Evolutionary conservation across 2,113 vertebrate genomes (phyloP).

Genomic region (Pan paniscus): DNA sequence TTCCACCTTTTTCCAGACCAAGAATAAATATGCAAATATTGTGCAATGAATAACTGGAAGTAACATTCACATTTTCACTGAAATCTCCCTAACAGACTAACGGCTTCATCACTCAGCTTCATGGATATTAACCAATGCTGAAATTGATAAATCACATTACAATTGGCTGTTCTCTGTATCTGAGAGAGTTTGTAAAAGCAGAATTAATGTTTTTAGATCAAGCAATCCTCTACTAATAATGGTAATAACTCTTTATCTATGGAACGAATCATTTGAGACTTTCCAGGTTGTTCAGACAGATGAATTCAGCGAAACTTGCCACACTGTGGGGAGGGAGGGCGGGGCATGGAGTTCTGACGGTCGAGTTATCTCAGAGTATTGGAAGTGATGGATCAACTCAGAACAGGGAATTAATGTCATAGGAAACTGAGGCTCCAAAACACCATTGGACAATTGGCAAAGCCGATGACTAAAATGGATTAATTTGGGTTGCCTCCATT

Average conservation of each 20-base stretch:
- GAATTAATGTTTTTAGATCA: constrained; percentile 51
- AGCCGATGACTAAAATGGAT: background rate
- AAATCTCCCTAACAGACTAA: background rate
- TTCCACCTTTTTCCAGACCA: background rate
- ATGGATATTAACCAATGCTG: constrained; percentile 13
- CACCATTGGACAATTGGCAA: background rate
- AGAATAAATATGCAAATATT: constrained; percentile 5
- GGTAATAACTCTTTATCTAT: constrained; percentile 38
- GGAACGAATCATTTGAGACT: background rate
- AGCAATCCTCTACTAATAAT: constrained; percentile 3
- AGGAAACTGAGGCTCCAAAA: background rate
- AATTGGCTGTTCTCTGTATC: constrained; percentile 23
- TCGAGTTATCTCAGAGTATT: background rate
- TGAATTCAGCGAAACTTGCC: background rate
- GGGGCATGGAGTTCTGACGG: background rate
- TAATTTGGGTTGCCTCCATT: background rate
- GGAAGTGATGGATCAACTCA: background rate
- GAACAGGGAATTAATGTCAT: background rate
- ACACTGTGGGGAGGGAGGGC: background rate
- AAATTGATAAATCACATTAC: constrained; percentile 53
- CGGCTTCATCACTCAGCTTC: background rate
- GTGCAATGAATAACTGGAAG: background rate
- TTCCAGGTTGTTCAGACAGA: background rate
- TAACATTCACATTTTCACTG: background rate
- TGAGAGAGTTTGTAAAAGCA: background rate